Conservation (phyloP, 2,113 vertebrate species). For the Heterotis niloticus region DNA sequence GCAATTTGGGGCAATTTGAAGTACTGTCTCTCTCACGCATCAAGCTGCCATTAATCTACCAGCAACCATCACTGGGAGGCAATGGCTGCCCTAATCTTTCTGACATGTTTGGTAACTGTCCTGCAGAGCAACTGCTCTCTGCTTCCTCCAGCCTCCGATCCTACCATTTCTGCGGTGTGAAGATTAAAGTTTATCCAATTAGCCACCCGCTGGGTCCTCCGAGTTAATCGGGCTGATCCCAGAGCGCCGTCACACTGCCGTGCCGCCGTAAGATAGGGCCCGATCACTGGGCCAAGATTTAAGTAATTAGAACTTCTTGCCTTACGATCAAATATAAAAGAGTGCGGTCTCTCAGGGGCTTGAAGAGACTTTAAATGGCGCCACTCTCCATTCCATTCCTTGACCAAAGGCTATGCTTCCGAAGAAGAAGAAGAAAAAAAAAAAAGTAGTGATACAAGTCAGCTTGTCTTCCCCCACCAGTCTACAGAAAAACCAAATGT, state of each 20-base stretch:
- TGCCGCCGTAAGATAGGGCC: constrained; percentile 59
- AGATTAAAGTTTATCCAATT: constrained; percentile 92
- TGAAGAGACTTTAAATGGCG: constrained; percentile 56
- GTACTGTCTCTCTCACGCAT: constrained; percentile 6
- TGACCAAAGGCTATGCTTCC: constrained; percentile 64
- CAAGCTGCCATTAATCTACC: constrained; percentile 28
- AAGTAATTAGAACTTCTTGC: constrained; percentile 78
- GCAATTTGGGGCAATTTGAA: constrained; percentile 41
- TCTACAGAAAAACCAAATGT: constrained; percentile 44
- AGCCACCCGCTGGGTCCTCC: constrained; percentile 70
- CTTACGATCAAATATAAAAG: constrained; percentile 59
- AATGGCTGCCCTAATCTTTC: constrained; percentile 59
- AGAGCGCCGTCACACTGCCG: constrained; percentile 61
- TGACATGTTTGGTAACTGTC: constrained; percentile 75
- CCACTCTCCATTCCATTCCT: constrained; percentile 51
- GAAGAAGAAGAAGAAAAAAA: no score
- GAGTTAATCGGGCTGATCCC: constrained; percentile 71
- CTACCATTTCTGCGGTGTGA: constrained; percentile 68
- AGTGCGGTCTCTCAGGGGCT: constrained; percentile 47
- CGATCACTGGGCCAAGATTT: constrained; percentile 67
- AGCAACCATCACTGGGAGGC: constrained; percentile 45
- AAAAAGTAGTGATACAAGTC: constrained; percentile 52
- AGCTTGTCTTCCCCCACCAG: constrained; percentile 37
- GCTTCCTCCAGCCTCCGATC: constrained; percentile 68
- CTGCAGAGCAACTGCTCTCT: constrained; percentile 49